phyloP scores from a whole-genome alignment of 2,797 vertebrate species.

The Zenarchopterus dispar region DNA sequence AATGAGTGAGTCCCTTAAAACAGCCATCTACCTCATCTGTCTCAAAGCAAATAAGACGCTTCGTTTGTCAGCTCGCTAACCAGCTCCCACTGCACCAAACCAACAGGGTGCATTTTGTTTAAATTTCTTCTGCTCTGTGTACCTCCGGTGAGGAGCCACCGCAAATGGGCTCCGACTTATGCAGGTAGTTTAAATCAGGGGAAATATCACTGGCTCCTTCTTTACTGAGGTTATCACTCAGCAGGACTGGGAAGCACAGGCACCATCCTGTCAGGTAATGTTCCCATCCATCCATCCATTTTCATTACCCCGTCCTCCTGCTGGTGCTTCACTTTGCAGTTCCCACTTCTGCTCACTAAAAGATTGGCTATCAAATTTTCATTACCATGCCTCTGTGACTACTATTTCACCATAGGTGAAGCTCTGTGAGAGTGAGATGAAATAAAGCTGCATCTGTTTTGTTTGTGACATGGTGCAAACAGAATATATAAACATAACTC shows the following conservation, averaged over 20 bases:
- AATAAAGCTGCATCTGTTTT: constrained; percentile 18
- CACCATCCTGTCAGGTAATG: constrained; percentile 48
- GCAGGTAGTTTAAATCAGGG: constrained; percentile 59
- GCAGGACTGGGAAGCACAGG: constrained; percentile 27
- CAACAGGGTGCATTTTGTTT: constrained; percentile 50
- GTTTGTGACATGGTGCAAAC: background rate
- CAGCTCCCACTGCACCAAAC: constrained; percentile 21
- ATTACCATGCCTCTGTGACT: constrained; percentile 42
- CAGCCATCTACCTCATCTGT: constrained; percentile 6
- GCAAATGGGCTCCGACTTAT: constrained; percentile 22
- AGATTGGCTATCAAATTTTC: constrained; percentile 51
- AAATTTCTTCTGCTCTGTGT: constrained; percentile 29
- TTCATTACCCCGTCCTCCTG: constrained; percentile 57
- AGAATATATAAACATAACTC: background rate
- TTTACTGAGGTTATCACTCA: constrained; percentile 57
- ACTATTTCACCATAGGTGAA: constrained; percentile 28
- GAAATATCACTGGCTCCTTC: constrained; percentile 53
- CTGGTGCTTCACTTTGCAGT: constrained; percentile 50
- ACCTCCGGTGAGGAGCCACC: background rate
- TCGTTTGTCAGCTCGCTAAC: constrained; percentile 38
- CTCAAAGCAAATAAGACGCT: background rate
- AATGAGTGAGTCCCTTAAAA: constrained; percentile 35
- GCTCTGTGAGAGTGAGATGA: constrained; percentile 25
- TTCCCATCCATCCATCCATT: constrained; percentile 61
- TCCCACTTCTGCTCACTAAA: constrained; percentile 38